Evolutionary conservation across 2,888 invertebrate genomes (phyloP).

Genomic region (Ichneumoninae sp.): DNA sequence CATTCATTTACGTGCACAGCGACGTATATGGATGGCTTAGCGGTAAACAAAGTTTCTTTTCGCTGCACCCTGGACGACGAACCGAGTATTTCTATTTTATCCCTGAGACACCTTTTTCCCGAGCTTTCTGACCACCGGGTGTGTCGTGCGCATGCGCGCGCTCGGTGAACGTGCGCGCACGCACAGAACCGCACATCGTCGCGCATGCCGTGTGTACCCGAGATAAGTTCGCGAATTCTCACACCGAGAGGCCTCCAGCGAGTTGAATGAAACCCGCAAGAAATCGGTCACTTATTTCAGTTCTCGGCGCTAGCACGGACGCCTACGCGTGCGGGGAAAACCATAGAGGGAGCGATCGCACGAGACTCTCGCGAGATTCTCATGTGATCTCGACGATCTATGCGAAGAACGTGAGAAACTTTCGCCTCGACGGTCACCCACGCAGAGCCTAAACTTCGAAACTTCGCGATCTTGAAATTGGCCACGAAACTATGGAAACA

Average conservation of each 20-base stretch:
- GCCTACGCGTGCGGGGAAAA: constrained; percentile 50
- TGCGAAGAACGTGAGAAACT: constrained; percentile 45
- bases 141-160: constrained; percentile 21
- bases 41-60: constrained; percentile 17
- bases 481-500: not conserved
- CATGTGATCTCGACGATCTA: not conserved
- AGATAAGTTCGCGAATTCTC: constrained; percentile 43
- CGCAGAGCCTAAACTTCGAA: constrained; percentile 63
- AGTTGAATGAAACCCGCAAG: constrained; percentile 54
- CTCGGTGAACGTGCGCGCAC: constrained; percentile 27
- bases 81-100: constrained; percentile 11
- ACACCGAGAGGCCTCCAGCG: constrained; percentile 31
- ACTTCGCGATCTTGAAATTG: constrained; percentile 8
- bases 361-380: constrained; percentile 24
- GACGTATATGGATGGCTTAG: constrained; percentile 23
- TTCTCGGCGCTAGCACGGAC: constrained; percentile 38
- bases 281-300: constrained; percentile 49
- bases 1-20: constrained; percentile 21
- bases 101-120: constrained; percentile 38
- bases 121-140: constrained; percentile 48
- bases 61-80: not conserved
- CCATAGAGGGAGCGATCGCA: constrained; percentile 51
- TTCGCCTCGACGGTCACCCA: constrained; percentile 68
- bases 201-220: not conserved
- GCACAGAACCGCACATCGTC: constrained; percentile 19